Conservation (phyloP, 2,113 vertebrate species). For the rabbit (Oryctolagus cuniculus) region mOryCun1.1 NC_091437.1:22350501-22351000, state of each 20-base stretch:
- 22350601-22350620: background rate
- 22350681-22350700: background rate
- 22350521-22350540: background rate
- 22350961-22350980: background rate
- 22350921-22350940: background rate
- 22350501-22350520: background rate
- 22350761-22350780: background rate
- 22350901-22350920: background rate
- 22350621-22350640: background rate
- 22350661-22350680: background rate
- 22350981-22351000: no score
- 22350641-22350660: background rate
- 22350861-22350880: background rate
- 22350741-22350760: background rate
- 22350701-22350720: no score
- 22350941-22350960: background rate
- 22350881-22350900: background rate
- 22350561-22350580: background rate
- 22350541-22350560: background rate
- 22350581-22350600: background rate
- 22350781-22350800: background rate
- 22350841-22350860: background rate
- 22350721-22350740: background rate
- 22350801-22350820: background rate
- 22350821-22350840: background rate